Conservation (phyloP, 2,797 vertebrate species). For the Loris lydekkerianus region DNA sequence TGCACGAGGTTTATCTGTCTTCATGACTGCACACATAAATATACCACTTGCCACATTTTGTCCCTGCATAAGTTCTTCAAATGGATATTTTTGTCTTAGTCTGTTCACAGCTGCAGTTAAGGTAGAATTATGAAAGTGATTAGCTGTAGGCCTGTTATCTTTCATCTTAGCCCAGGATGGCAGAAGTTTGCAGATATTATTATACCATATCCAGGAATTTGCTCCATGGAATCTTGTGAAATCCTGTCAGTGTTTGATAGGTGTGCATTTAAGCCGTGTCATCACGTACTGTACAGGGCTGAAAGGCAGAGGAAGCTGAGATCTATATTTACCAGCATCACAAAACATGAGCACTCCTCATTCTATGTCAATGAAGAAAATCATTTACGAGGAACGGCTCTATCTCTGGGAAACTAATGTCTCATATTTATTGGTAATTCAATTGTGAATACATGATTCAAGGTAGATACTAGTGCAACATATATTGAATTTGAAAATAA, state of each 20-base stretch:
- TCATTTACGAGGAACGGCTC: not conserved
- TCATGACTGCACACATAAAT: not conserved
- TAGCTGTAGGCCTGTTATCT: not conserved
- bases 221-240: not conserved
- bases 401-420: not conserved
- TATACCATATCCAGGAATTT: not conserved
- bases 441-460: not conserved
- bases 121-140: not conserved
- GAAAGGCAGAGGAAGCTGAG: not conserved
- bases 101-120: not conserved
- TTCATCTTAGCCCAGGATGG: not conserved
- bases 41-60: not conserved
- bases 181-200: not conserved
- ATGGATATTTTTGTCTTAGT: not conserved
- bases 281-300: not conserved
- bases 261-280: not conserved
- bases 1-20: not conserved
- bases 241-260: not conserved
- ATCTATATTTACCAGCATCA: not conserved
- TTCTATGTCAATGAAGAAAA: conserved; percentile 6
- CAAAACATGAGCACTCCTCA: not conserved
- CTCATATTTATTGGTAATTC: not conserved
- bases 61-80: not conserved
- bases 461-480: not conserved
- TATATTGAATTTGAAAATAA: not conserved